These are phyloP conservation scores for Neomorphus geoffroyi DNA, from an alignment of 2,797 vertebrate species.

Conservation along the genomic window DNA sequence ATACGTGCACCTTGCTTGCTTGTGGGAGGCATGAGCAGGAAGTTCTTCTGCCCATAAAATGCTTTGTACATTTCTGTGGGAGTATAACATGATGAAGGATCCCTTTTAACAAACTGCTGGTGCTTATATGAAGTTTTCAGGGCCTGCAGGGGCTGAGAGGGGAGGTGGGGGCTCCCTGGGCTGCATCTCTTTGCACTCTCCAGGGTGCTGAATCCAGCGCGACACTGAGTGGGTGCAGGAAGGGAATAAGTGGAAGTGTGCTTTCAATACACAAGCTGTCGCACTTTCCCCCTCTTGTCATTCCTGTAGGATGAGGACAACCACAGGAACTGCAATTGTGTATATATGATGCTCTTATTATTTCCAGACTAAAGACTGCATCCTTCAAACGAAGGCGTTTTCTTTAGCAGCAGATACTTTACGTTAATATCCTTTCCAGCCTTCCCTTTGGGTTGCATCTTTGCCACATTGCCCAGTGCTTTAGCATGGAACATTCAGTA, in stretches of 20 bases:
- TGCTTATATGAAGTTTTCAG: too few species aligned
- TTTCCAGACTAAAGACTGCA: neutral
- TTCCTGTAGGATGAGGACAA: neutral
- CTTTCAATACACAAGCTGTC: accelerated
- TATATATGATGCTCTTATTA: neutral
- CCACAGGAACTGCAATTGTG: neutral
- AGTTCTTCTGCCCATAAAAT: neutral
- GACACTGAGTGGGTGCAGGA: accelerated
- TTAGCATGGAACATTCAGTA: neutral
- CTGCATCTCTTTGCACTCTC: neutral
- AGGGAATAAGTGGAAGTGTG: accelerated
- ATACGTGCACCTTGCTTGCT: accelerated
- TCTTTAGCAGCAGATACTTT: neutral
- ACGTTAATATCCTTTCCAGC: neutral
- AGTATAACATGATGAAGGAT: neutral
- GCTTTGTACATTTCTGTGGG: neutral
- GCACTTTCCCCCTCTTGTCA: neutral
- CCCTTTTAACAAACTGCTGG: too few species aligned
- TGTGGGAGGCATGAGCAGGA: accelerated
- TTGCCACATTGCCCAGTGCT: neutral
- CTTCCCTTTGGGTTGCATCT: neutral
- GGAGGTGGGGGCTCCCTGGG: neutral
- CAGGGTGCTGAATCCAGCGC: neutral
- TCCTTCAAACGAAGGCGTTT: neutral
- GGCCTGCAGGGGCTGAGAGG: neutral